These are phyloP conservation scores for Anser brachyrhynchus DNA, from an alignment of 2,113 vertebrate genomes.

Conservation along the genomic window DNA sequence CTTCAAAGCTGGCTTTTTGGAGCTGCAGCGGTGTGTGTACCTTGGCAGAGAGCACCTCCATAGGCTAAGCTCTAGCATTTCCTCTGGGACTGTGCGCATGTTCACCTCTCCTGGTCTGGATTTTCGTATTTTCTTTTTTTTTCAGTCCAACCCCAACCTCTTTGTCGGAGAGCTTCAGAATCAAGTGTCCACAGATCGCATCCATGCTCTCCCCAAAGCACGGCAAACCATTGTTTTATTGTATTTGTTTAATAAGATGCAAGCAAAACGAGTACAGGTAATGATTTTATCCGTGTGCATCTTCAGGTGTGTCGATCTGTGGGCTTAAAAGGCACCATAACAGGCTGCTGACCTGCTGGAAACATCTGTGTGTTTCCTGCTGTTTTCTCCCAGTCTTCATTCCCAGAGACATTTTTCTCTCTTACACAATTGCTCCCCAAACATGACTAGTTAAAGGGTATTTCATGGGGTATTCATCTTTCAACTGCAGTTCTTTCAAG, in stretches of 20 bases:
- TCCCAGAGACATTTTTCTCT: conserved; percentile 33
- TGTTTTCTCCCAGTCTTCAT: background rate
- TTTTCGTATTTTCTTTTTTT: background rate
- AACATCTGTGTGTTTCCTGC: background rate
- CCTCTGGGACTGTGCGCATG: background rate
- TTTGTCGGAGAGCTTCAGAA: background rate
- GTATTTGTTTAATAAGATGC: background rate
- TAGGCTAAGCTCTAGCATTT: background rate
- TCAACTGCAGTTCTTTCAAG: conserved; percentile 38
- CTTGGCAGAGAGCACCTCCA: background rate
- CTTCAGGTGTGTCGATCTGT: background rate
- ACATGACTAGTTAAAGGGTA: conserved; percentile 27
- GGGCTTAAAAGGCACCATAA: background rate
- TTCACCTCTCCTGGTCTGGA: background rate
- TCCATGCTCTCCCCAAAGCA: background rate
- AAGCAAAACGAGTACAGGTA: background rate
- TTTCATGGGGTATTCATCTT: conserved; percentile 54
- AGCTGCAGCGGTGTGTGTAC: background rate
- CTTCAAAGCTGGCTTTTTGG: background rate
- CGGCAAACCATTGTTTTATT: background rate
- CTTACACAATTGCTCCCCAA: conserved; percentile 16
- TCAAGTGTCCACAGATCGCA: background rate
- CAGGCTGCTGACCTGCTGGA: background rate
- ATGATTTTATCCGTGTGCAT: background rate
- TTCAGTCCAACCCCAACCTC: background rate